Conservation (phyloP, 2,113 vertebrate genomes). For the Apodemus sylvaticus region DNA sequence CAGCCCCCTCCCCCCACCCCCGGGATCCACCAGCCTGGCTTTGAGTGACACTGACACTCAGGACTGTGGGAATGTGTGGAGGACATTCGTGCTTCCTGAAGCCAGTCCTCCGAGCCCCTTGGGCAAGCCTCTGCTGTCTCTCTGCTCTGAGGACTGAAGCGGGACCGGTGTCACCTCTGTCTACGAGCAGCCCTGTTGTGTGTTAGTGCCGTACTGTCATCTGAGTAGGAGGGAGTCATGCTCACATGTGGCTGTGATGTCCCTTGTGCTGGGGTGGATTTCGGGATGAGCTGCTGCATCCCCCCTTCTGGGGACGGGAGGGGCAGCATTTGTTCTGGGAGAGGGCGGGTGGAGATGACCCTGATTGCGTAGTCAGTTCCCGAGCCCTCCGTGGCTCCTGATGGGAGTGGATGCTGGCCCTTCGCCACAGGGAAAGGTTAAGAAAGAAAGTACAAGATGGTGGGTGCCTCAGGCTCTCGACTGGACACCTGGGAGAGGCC, state of each 20-base stretch:
- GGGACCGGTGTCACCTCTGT: neutral
- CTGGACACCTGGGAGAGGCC: neutral
- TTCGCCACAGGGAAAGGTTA: rapidly evolving
- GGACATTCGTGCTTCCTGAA: neutral
- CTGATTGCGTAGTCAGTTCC: neutral
- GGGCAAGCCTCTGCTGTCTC: neutral
- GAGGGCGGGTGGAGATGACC: neutral
- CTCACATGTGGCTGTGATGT: neutral
- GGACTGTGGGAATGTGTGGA: neutral
- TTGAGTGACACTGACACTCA: neutral
- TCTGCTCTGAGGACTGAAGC: neutral
- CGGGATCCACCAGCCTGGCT: neutral
- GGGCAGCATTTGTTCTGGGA: neutral
- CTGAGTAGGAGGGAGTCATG: neutral
- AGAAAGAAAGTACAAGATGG: neutral
- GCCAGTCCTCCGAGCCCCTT: neutral
- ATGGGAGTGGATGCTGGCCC: neutral
- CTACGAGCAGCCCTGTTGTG: neutral
- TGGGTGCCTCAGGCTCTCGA: too few species aligned
- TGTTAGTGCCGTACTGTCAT: too few species aligned
- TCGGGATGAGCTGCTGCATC: neutral
- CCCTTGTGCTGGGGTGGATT: neutral
- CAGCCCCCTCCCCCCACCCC: too few species aligned
- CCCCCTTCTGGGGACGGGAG: neutral
- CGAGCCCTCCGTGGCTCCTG: neutral